Evolutionary conservation across 2,888 invertebrate species (phyloP).

Genomic region (Apotomis betuletana): DNA sequence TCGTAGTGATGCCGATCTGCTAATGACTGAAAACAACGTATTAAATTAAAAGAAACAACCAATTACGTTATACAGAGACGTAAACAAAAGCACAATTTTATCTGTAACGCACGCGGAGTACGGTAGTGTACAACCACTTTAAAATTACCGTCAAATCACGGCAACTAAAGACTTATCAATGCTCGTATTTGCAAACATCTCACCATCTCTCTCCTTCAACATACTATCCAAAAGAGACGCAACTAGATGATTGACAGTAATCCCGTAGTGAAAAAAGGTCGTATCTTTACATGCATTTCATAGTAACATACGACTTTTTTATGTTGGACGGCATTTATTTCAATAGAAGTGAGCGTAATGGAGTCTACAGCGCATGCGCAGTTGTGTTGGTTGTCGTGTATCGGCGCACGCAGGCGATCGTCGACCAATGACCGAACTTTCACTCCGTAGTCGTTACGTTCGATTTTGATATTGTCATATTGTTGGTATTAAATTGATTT

Average conservation of each 20-base stretch:
- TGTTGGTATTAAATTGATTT: constrained; percentile 14
- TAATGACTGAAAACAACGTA: constrained; percentile 22
- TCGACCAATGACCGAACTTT: constrained; percentile 83
- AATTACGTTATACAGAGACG: constrained; percentile 12
- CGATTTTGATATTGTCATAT: constrained; percentile 60
- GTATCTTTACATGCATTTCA: too few species aligned
- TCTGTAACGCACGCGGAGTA: constrained; percentile 70
- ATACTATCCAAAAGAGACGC: too few species aligned
- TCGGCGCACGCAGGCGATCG: constrained; percentile 72
- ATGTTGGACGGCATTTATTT: too few species aligned
- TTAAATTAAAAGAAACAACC: constrained; percentile 21
- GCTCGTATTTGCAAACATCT: too few species aligned
- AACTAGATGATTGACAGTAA: too few species aligned
- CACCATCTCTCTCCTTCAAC: too few species aligned
- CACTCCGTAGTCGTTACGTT: constrained; percentile 70
- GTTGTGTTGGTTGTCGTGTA: constrained; percentile 61
- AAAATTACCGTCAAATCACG: constrained; percentile 31
- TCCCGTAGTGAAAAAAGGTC: too few species aligned
- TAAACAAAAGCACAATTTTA: constrained; percentile 75
- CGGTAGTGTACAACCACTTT: constrained; percentile 71
- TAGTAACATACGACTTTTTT: too few species aligned
- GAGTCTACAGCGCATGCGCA: constrained; percentile 28
- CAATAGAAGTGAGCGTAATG: constrained; percentile 18
- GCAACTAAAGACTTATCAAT: constrained; percentile 44
- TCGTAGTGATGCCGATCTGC: constrained; percentile 30